Conservation (phyloP, 2,888 invertebrate genomes). For the Pseudococcus longispinus region DNA sequence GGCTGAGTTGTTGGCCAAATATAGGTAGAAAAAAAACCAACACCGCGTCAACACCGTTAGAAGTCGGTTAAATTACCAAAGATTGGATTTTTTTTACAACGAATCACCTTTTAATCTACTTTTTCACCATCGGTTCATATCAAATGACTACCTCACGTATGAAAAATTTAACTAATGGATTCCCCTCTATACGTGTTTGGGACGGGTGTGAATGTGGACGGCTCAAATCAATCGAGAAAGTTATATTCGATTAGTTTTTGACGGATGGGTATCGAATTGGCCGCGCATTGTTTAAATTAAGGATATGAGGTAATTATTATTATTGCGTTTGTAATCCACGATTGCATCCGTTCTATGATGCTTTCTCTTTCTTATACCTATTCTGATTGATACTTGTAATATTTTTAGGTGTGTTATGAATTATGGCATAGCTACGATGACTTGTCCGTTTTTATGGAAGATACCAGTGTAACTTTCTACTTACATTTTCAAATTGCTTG, state of each 20-base stretch:
- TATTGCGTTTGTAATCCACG: constrained; percentile 44
- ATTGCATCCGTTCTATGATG: constrained; percentile 41
- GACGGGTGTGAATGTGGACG: not conserved
- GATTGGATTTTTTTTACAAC: constrained; percentile 16
- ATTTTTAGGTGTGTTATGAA: constrained; percentile 51
- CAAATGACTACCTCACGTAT: constrained; percentile 15
- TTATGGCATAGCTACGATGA: constrained; percentile 51
- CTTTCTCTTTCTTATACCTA: constrained; percentile 49
- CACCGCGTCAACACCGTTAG: not conserved
- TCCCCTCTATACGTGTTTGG: not conserved
- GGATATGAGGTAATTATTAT: constrained; percentile 45
- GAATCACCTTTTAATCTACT: constrained; percentile 19
- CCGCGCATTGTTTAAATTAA: constrained; percentile 38
- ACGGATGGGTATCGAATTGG: not conserved
- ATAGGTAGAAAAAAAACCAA: not conserved
- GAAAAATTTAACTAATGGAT: constrained; percentile 29
- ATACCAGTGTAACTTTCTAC: constrained; percentile 20
- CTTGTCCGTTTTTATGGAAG: constrained; percentile 42
- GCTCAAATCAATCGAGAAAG: constrained; percentile 39
- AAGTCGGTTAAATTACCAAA: constrained; percentile 23
- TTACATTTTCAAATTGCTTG: not conserved
- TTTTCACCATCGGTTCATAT: constrained; percentile 9
- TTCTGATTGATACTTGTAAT: constrained; percentile 48
- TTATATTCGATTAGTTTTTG: constrained; percentile 34
- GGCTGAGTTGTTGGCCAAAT: not conserved